A percentile compares a stretch with the other conserved stretches of the same genome.
Evolutionary conservation across 2,888 invertebrate species (phyloP).

Genomic region (Iselma pallidipennis): DNA sequence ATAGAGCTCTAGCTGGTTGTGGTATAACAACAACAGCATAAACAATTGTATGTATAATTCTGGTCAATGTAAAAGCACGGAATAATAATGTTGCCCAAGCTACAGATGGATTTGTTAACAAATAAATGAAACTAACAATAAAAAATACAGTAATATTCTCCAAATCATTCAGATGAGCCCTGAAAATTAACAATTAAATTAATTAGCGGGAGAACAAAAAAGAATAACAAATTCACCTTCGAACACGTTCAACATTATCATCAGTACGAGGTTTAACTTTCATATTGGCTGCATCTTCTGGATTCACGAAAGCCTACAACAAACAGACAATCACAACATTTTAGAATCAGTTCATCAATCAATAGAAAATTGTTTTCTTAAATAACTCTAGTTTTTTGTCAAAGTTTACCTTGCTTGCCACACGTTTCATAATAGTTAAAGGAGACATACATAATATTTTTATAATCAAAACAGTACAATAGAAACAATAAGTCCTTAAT

Average conservation of each 20-base stretch:
- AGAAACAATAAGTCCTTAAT: conserved; percentile 49
- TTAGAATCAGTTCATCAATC: neutral
- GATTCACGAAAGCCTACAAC: conserved; percentile 57
- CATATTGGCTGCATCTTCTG: conserved; percentile 53
- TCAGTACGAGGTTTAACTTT: conserved; percentile 44
- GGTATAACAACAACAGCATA: conserved; percentile 44
- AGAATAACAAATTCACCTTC: conserved; percentile 46
- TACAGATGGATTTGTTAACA: conserved; percentile 61
- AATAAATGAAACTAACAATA: conserved; percentile 62
- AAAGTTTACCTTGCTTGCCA: conserved; percentile 35
- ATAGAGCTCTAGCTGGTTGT: conserved; percentile 44
- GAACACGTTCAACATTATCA: conserved; percentile 57
- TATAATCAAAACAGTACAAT: conserved; percentile 47
- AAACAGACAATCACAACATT: conserved; percentile 9
- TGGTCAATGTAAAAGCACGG: conserved; percentile 33
- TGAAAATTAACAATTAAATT: conserved; percentile 46
- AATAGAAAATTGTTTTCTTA: neutral
- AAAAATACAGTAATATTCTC: conserved; percentile 71
- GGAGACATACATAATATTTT: conserved; percentile 53
- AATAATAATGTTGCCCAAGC: conserved; percentile 53
- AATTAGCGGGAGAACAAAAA: neutral
- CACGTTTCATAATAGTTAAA: conserved; percentile 49
- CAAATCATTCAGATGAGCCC: conserved; percentile 70
- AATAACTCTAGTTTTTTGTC: neutral
- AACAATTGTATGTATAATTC: conserved; percentile 42